Evolutionary conservation across 2,113 vertebrate genomes (phyloP).

Genomic region (Lota lota): DNA sequence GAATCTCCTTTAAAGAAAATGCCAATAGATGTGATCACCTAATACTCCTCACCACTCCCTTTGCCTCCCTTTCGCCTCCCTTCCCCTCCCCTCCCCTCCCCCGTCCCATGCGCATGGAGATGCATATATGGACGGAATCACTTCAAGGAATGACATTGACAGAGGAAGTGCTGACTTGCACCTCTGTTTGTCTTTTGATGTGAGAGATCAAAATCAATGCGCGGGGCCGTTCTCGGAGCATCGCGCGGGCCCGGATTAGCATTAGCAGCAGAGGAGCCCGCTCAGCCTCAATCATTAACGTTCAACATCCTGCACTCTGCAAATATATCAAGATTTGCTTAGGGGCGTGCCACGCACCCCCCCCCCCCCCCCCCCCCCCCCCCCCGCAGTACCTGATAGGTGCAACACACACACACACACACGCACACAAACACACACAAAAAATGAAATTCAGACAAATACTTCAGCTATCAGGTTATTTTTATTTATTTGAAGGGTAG

Average conservation of each 20-base stretch:
- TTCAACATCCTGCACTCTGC: slow-evolving; percentile 56
- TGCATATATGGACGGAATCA: slow-evolving; percentile 86
- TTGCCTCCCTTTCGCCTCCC: slow-evolving; percentile 76
- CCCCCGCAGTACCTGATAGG: slow-evolving; percentile 2
- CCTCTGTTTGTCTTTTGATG: slow-evolving; percentile 99
- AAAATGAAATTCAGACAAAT: slow-evolving; percentile 14
- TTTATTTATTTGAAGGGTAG: slow-evolving; percentile 25
- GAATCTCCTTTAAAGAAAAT: slow-evolving; percentile 94
- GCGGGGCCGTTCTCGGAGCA: slow-evolving; percentile 86
- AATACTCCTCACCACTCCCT: slow-evolving; percentile 82
- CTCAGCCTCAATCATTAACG: slow-evolving; percentile 71
- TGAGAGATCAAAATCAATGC: slow-evolving; percentile 99
- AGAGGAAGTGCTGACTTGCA: slow-evolving; percentile 99
- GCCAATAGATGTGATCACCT: slow-evolving; percentile 96
- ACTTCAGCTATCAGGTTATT: slow-evolving; percentile 6
- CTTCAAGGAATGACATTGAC: slow-evolving; percentile 99
- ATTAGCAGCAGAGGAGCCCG: slow-evolving; percentile 81
- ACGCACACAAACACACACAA: neutral
- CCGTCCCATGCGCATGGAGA: slow-evolving; percentile 77
- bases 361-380: neutral
- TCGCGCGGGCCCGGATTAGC: slow-evolving; percentile 90
- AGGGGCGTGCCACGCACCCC: neutral
- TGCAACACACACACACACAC: slow-evolving; percentile 6
- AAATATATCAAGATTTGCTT: slow-evolving; percentile 70
- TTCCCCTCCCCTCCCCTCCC: slow-evolving; percentile 74